Evolutionary conservation across 1,140 invertebrate genomes (phyloP).

Genomic region (Bombus breviceps): DNA sequence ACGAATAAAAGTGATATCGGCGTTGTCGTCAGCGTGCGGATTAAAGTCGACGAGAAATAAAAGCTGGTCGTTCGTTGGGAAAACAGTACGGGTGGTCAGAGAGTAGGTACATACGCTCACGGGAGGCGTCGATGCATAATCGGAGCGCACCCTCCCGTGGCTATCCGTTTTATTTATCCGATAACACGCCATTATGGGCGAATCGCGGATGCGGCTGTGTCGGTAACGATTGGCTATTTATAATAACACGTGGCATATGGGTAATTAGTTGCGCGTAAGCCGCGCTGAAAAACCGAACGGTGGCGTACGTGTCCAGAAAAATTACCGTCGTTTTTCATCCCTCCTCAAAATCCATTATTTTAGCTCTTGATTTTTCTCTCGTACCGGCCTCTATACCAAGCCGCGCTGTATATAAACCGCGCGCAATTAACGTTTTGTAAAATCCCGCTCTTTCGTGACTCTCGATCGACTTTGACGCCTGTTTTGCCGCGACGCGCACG

Average conservation of each 20-base stretch:
- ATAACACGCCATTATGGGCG: slow-evolving; percentile 82
- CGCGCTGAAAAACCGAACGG: slow-evolving; percentile 68
- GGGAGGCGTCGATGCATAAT: slow-evolving; percentile 73
- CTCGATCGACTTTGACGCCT: slow-evolving; percentile 29
- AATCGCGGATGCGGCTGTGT: slow-evolving; percentile 78
- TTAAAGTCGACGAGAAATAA: slow-evolving; percentile 54
- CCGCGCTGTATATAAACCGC: slow-evolving; percentile 22
- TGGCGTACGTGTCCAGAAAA: slow-evolving; percentile 59
- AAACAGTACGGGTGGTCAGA: slow-evolving; percentile 46
- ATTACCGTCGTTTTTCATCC: slow-evolving; percentile 67
- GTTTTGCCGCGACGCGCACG: slow-evolving; percentile 8
- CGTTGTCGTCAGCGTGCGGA: slow-evolving; percentile 40
- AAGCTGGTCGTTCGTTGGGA: slow-evolving; percentile 51
- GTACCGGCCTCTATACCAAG: not conserved
- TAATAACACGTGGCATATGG: slow-evolving; percentile 82
- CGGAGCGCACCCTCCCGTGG: slow-evolving; percentile 74
- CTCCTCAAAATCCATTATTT: slow-evolving; percentile 56
- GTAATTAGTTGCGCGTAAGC: slow-evolving; percentile 81
- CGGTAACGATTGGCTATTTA: slow-evolving; percentile 83
- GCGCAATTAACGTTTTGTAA: slow-evolving; percentile 40
- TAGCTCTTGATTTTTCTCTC: slow-evolving; percentile 40
- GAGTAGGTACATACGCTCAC: slow-evolving; percentile 58
- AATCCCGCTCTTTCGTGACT: slow-evolving; percentile 38
- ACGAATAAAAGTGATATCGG: slow-evolving; percentile 58
- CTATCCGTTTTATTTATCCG: slow-evolving; percentile 82